phyloP scores from a whole-genome alignment of 2,888 invertebrate genomes.

The Lissonota sp. region DNA sequence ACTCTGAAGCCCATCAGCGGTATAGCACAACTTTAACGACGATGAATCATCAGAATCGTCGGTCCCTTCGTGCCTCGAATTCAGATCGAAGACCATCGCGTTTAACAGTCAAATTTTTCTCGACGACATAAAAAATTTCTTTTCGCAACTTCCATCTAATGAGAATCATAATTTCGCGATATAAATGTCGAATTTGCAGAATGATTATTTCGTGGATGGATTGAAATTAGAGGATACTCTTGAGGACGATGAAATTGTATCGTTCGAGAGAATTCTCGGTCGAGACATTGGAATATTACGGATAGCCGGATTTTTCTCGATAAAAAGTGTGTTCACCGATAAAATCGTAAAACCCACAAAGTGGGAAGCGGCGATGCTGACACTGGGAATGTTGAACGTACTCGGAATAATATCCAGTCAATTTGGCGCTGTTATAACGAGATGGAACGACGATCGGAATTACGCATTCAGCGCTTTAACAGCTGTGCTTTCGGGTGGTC shows the following conservation, averaged over 20 bases:
- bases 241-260: background rate
- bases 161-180: too few species aligned
- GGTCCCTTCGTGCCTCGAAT: too few species aligned
- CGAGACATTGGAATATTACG: slow-evolving; percentile 36
- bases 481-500: slow-evolving; percentile 38
- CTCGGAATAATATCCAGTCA: slow-evolving; percentile 30
- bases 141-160: too few species aligned
- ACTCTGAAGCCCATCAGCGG: too few species aligned
- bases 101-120: too few species aligned
- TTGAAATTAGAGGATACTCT: background rate
- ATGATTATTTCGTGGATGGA: background rate
- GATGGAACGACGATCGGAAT: slow-evolving; percentile 31
- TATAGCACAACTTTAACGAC: too few species aligned
- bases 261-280: slow-evolving; percentile 19
- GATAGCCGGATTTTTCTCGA: slow-evolving; percentile 35
- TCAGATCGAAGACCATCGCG: too few species aligned
- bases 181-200: background rate
- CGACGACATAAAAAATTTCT: too few species aligned
- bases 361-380: slow-evolving; percentile 30
- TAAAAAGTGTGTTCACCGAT: slow-evolving; percentile 39
- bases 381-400: slow-evolving; percentile 21
- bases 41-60: too few species aligned
- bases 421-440: slow-evolving; percentile 21
- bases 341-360: background rate
- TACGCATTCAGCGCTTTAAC: slow-evolving; percentile 38